Percentiles rank a stretch among this genome's conserved stretches.
phyloP scores from a whole-genome alignment of 2,888 invertebrate genomes.

The Cantharis lateralis region DNA sequence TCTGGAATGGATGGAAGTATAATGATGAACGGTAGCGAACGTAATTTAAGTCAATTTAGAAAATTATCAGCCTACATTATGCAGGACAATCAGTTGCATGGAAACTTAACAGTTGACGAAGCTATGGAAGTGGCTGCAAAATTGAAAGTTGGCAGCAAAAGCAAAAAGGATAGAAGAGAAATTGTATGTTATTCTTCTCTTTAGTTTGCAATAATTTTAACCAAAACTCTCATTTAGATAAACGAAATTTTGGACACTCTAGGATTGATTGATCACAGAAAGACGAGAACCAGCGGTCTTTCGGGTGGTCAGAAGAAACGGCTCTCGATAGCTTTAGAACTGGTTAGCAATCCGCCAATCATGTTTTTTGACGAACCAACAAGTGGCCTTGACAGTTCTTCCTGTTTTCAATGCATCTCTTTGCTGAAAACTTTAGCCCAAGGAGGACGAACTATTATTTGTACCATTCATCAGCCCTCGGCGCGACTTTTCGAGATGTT shows the following conservation, averaged over 20 bases:
- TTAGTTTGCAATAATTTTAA: background rate
- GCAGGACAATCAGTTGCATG: constrained; percentile 93
- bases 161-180: constrained; percentile 73
- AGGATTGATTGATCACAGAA: constrained; percentile 82
- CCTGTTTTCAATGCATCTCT: constrained; percentile 92
- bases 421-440: constrained; percentile 85
- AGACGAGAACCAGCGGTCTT: constrained; percentile 88
- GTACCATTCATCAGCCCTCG: constrained; percentile 96
- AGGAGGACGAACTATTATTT: constrained; percentile 92
- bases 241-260: constrained; percentile 90
- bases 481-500: constrained; percentile 96
- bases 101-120: constrained; percentile 90
- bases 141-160: constrained; percentile 80
- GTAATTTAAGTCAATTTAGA: constrained; percentile 83
- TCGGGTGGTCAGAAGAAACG: constrained; percentile 96
- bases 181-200: constrained; percentile 71
- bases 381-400: constrained; percentile 93
- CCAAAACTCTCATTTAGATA: constrained; percentile 66
- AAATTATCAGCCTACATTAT: constrained; percentile 95
- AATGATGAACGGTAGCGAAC: constrained; percentile 82
- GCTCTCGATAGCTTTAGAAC: constrained; percentile 89
- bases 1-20: constrained; percentile 82
- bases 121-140: constrained; percentile 93
- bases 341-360: constrained; percentile 95
- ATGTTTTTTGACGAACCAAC: constrained; percentile 99